These are phyloP conservation scores for Rhinopomastus cyanomelas DNA, from an alignment of 2,113 vertebrate genomes.

Conservation along the genomic window DNA sequence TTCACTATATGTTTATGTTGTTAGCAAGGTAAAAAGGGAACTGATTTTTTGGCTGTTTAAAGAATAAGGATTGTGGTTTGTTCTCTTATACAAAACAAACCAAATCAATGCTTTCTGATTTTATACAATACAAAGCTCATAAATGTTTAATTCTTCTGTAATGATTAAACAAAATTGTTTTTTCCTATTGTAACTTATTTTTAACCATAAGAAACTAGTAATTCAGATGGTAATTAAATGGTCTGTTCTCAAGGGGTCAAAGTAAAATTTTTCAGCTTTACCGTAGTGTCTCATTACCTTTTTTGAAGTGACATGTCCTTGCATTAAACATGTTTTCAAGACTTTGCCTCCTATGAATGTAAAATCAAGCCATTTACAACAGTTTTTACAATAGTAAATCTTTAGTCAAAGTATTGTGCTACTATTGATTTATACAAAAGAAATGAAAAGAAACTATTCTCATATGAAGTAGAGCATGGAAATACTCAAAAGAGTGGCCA, in stretches of 20 bases:
- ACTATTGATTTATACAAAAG: background rate
- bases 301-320: background rate
- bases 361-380: background rate
- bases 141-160: background rate
- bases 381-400: background rate
- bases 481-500: background rate
- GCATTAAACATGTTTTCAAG: background rate
- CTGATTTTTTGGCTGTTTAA: background rate
- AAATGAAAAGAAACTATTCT: background rate
- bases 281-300: background rate
- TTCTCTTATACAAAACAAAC: background rate
- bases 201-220: background rate
- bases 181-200: background rate
- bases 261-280: background rate
- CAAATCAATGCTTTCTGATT: background rate
- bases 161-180: background rate
- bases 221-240: background rate
- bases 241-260: background rate
- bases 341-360: background rate
- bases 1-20: background rate
- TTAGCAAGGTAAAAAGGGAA: background rate
- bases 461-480: background rate
- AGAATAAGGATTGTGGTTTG: background rate
- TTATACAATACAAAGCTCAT: background rate
- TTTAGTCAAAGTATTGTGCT: background rate